Conservation (phyloP, 2,888 invertebrate genomes). For the Conops quadrifasciatus region DNA sequence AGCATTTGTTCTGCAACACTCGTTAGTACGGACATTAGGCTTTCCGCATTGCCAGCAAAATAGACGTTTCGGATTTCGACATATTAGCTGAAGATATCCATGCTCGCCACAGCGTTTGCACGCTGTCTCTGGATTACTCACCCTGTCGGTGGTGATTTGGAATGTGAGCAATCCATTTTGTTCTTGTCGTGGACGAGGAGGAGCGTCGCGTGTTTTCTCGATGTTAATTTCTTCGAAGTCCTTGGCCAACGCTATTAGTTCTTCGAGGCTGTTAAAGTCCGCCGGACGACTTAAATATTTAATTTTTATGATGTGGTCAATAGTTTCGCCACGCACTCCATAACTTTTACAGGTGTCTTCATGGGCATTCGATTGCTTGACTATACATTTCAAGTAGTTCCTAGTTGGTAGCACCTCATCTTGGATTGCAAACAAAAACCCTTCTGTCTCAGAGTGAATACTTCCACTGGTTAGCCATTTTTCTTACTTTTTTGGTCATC, state of each 20-base stretch:
- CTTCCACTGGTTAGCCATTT: slow-evolving; percentile 19
- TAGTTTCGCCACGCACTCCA: slow-evolving; percentile 9
- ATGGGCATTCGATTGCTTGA: slow-evolving; percentile 10
- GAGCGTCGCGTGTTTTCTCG: background rate
- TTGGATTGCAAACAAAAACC: slow-evolving; percentile 16
- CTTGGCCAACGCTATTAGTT: slow-evolving; percentile 10
- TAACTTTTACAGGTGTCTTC: slow-evolving; percentile 10
- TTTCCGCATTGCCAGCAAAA: background rate
- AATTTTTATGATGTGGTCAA: slow-evolving; percentile 12
- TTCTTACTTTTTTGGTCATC: slow-evolving; percentile 12
- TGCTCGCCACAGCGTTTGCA: background rate
- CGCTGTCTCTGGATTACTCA: background rate
- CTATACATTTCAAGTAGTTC: slow-evolving; percentile 21
- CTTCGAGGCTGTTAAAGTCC: slow-evolving; percentile 4
- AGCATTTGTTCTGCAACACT: background rate
- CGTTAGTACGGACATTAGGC: background rate
- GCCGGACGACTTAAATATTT: too few relatives aligned
- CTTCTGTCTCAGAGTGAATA: slow-evolving; percentile 21
- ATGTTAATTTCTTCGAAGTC: background rate
- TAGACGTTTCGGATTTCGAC: background rate
- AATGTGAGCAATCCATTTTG: background rate
- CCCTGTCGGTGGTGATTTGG: background rate
- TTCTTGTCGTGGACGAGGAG: background rate
- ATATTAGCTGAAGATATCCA: background rate
- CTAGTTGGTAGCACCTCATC: slow-evolving; percentile 21